Evolutionary conservation across 2,888 invertebrate species (phyloP), one percentile per base, ranked within the genome.

Genomic region (Ceraclea dissimilis): DNA sequence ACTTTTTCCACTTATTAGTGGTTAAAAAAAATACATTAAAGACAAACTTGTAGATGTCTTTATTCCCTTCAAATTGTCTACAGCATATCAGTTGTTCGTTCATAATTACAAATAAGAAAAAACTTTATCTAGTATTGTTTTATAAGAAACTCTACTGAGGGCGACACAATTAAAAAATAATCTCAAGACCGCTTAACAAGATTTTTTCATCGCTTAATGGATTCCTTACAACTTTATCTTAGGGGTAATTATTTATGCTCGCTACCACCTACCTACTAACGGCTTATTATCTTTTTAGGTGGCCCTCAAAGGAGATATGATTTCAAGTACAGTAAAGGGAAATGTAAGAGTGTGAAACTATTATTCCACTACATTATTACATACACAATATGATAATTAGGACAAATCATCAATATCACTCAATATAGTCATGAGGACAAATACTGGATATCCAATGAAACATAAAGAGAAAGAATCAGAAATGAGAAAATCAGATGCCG

Each of bases 211-310:
- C 26, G 50, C 19, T 4, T 16, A 4, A 20, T 16, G 22, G 52
- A 26, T 22, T 22, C 20, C 44, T 44, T 26, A 17, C 20, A 43
- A 46, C 54, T 58, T 58, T 58, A 58, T 58, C 58, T 58, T 46
- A 19, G 18, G 17, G 54, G 58, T 58, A 58, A 58, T 58, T 58
- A 58, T 58, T 58, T 54, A 54, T 54, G 50, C 52, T 50, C 21
- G 57, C 31, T 44, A 53, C 43, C 31, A 46, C 52, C 49, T 48
- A 52, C 57, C 49, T 57, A 53, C 47, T 49, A 50, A 57, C 49
- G 52, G 56, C 56, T 53, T 57, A 57, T 57, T 53, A 57, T 53
- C 52, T 53, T 33, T n/a, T 48, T 34, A 43, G 20, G 43, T 22
- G 16, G 39, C 49, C 49, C 49, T 33, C 49, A 49, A n/a, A 22